Base-by-base conservation (phyloP, 1,140 invertebrate genomes). In the Drosophila funebris region DNA sequence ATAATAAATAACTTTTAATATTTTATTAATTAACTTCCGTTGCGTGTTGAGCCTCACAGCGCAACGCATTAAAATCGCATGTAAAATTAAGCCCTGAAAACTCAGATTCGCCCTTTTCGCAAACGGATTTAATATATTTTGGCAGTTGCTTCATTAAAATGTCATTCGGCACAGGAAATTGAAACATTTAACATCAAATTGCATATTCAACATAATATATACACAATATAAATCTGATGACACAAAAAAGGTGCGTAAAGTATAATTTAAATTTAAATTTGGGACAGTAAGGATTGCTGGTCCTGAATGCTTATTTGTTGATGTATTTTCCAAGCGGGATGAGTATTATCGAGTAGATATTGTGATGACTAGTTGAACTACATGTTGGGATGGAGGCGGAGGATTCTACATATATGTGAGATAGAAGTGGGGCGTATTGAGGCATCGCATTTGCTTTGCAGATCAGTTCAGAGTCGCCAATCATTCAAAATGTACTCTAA, bases 1-100 rank as follows among this genome's bases (percentile, higher is more conserved):
- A 83, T 83, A 88, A 88, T 88, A 88, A 88, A 89, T 88, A 89
- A 83, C 78, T 76, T 88, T 83, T 88, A 88, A 88, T 88, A 88
- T 83, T 83, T 88, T 88, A 88, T 88, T 88, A 88, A 88, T 88
- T 89, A 88, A 88, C 83, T 88, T 88, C 83, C 83, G 83, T 18
- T 82, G 75, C 62, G 78, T 68, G 71, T 69, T 44, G 66, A 18
- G 39, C 24, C 58, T 36, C 33, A 44, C 24, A 78, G 31, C 37
- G 46, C 29, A 63, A 76, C 68, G 68, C 72, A 88, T 88, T 88
- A 87, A 87, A 85, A 79, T 88, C 78, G 70, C 83, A 87, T 87
- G 83, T 80, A 87, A 87, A 87, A 87, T 87, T 87, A 87, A 87
- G 76, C 39, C 64, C 58, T 53, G 66, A 44, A 70, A 60, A 46